These are phyloP conservation scores for Zoanthus gigantus DNA, from an alignment of 92 coral and sea anemone genomes.

Conservation along the genomic window DNA sequence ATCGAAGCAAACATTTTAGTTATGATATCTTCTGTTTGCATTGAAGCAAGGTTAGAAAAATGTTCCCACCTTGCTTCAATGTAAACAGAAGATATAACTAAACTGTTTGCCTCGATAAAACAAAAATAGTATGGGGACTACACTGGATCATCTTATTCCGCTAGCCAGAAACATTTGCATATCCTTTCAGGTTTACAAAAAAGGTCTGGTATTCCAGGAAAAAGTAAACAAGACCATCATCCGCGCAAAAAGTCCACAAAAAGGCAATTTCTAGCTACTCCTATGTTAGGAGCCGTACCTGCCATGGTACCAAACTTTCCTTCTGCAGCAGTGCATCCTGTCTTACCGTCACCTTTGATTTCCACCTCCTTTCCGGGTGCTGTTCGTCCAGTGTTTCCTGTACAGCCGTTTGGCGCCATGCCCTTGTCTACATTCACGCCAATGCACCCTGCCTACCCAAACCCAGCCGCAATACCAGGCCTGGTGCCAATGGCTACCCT, in stretches of 20 bases:
- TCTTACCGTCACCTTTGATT: background rate
- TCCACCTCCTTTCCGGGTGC: constrained; percentile 20
- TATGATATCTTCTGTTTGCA: too few relatives aligned
- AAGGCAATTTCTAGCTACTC: constrained; percentile 27
- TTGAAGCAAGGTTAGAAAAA: too few relatives aligned
- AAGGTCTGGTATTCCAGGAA: constrained; percentile 26
- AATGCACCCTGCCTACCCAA: background rate
- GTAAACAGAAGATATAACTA: too few relatives aligned
- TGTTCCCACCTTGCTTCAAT: too few relatives aligned
- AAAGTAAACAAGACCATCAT: constrained; percentile 17
- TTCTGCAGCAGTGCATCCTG: constrained; percentile 26
- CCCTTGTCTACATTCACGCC: constrained; percentile 20
- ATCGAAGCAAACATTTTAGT: too few relatives aligned
- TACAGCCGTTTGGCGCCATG: constrained; percentile 24
- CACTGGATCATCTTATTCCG: background rate
- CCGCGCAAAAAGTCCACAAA: constrained; percentile 31
- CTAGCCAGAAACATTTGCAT: background rate
- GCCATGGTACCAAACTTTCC: constrained; percentile 36
- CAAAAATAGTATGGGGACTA: too few relatives aligned
- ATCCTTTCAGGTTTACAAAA: constrained; percentile 23
- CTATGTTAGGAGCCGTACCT: constrained; percentile 18
- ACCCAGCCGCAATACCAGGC: background rate
- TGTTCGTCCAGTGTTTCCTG: constrained; percentile 18
- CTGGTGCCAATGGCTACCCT: constrained; percentile 11
- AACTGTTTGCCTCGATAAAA: too few relatives aligned